Percentiles rank a stretch among this genome's conserved stretches.
phyloP scores from a whole-genome alignment of 2,113 vertebrate genomes.

The Pseudorhombus dupliciocellatus region DNA sequence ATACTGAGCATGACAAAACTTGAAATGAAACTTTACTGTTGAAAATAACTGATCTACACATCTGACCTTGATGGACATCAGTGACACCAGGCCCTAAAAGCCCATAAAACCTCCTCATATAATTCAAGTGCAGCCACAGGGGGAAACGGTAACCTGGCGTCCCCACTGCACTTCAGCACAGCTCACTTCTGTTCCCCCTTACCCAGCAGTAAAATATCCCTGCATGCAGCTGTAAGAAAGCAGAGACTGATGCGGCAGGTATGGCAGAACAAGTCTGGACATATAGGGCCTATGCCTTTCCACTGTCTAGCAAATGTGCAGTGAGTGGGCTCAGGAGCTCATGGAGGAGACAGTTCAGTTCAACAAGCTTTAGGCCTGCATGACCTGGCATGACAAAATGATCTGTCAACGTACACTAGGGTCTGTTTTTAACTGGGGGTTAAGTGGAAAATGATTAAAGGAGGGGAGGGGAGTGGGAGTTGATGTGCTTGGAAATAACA shows the following conservation, averaged over 20 bases:
- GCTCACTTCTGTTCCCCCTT: slow-evolving; percentile 58
- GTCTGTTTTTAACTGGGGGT: background rate
- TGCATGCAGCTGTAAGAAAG: slow-evolving; percentile 28
- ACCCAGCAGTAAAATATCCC: slow-evolving; percentile 42
- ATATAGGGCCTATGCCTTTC: slow-evolving; percentile 46
- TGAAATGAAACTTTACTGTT: background rate
- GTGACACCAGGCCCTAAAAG: slow-evolving; percentile 25
- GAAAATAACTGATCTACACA: background rate
- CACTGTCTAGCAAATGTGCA: slow-evolving; percentile 54
- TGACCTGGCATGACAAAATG: slow-evolving; percentile 45
- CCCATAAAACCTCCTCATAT: slow-evolving; percentile 30
- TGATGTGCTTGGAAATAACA: background rate
- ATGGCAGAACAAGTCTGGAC: slow-evolving; percentile 74
- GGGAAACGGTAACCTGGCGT: slow-evolving; percentile 8
- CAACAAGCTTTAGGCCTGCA: slow-evolving; percentile 46
- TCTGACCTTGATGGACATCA: slow-evolving; percentile 14
- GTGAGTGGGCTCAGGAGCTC: slow-evolving; percentile 24
- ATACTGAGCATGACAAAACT: background rate
- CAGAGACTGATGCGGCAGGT: slow-evolving; percentile 57
- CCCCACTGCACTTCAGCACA: slow-evolving; percentile 14
- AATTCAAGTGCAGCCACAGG: slow-evolving; percentile 22
- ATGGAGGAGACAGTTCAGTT: slow-evolving; percentile 34
- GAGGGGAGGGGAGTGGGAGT: background rate
- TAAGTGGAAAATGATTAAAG: background rate
- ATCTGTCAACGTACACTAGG: slow-evolving; percentile 14